Base-by-base conservation (phyloP, 2,113 vertebrate genomes). In the Gobio gobio region DNA sequence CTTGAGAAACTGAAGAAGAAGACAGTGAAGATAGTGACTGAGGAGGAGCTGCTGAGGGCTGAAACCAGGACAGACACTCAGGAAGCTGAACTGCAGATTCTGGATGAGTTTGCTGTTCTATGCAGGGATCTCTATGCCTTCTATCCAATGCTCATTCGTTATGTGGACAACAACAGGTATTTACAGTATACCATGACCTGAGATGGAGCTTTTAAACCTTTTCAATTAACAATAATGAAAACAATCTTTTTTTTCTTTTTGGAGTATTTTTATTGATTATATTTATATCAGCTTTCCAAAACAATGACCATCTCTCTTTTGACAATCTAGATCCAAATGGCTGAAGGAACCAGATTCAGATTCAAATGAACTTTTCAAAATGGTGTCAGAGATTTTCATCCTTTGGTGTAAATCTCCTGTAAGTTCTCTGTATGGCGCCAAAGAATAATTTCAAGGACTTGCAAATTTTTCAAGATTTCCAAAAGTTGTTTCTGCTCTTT, bases 321-420 rank as follows among this genome's bases (percentile, higher is more conserved):
- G 5, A 91, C 88, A 0, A 80, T 86, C 54, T 88, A 99, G 98
- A 91, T 96, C 96, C 24, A 96, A 96, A 85, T 99, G 98, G 98
- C 92, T 99, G 26, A 99, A 99, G 93, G 95, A 95, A 89, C 98
- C 98, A 0, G 93, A 96, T 81, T 90, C 83, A 3, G 95, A 98
- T 92, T 97, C 98, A 86, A 97, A 96, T 81, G 96, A 97, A 90
- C 97, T 99, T 73, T 99, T 99, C 92, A 96, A 94, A 87, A 99
- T 99, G 97, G 98, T 99, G 86, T 96, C 98, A 43, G 98, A 99
- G 88, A 96, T 99, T 92, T 99, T 99, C 88, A 99, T 99, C 89
- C 95, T 99, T 77, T 99, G 98, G 98, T 98, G 96, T 93, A 99
- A 99, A 95, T 99, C 98, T 64, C 96, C 98, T 6, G 98, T 98